Conservation (phyloP, 2,888 invertebrate species). For the Hemistola chrysoprasaria region DNA sequence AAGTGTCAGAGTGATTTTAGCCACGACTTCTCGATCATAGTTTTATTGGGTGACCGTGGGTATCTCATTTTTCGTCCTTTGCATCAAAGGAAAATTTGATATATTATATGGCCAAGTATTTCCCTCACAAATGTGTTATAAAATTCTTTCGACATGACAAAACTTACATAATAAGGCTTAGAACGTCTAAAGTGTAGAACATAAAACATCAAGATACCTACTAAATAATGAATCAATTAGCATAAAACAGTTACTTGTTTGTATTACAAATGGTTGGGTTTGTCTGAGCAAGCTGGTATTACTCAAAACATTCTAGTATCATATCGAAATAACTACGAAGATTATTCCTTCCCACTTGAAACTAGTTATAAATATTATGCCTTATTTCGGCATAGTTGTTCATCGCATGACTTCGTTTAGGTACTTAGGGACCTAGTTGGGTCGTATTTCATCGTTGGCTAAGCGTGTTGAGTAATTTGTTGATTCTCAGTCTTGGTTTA, state of each 20-base stretch:
- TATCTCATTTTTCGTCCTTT: too few relatives aligned
- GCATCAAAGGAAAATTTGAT: too few relatives aligned
- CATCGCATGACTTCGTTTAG: too few relatives aligned
- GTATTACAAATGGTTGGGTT: conserved; percentile 10
- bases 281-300: conserved; percentile 1
- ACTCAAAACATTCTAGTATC: neutral
- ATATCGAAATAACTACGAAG: neutral
- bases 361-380: neutral
- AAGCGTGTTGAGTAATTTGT: conserved; percentile 18
- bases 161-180: conserved; percentile 4
- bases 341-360: too few relatives aligned
- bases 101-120: too few relatives aligned
- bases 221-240: conserved; percentile 11
- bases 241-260: conserved; percentile 11
- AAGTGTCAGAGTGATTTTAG: too few relatives aligned
- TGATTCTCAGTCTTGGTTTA: neutral
- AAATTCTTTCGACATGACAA: too few relatives aligned
- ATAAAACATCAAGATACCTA: conserved; percentile 5
- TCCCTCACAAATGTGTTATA: too few relatives aligned
- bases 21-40: too few relatives aligned
- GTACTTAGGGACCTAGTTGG: conserved; percentile 15
- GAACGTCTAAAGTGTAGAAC: conserved; percentile 2
- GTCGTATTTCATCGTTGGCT: conserved; percentile 19
- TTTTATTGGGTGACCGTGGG: too few relatives aligned
- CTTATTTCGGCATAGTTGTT: neutral